phyloP scores from a whole-genome alignment of 2,888 invertebrate species.

The Teleogryllus oceanicus region DNA sequence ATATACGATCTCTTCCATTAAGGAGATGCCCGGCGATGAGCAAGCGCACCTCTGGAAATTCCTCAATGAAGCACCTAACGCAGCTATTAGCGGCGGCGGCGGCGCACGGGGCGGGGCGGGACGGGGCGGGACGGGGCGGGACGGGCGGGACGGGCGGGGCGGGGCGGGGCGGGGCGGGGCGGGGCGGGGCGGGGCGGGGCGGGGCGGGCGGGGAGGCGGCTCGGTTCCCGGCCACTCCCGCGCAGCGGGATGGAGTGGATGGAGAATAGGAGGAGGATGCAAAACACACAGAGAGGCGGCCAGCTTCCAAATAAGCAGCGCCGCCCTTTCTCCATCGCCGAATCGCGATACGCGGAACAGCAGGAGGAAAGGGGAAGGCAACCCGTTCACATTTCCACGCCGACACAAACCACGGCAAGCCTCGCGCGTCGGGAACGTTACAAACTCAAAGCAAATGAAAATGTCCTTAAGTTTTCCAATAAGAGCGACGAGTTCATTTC shows the following conservation, averaged over 20 bases:
- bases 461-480: not conserved
- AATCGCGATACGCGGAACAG: not conserved
- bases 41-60: too few species aligned
- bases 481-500: not conserved
- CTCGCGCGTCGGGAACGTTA: not conserved
- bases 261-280: not conserved
- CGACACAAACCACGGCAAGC: not conserved
- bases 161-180: too few species aligned
- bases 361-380: not conserved
- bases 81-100: too few species aligned
- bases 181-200: too few species aligned
- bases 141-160: too few species aligned
- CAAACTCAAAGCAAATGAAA: not conserved
- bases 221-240: too few species aligned
- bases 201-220: too few species aligned
- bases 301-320: not conserved
- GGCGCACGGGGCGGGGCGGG: too few species aligned
- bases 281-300: not conserved
- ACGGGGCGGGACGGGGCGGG: too few species aligned
- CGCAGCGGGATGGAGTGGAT: not conserved
- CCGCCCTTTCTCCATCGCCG: not conserved
- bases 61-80: too few species aligned
- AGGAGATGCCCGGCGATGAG: too few species aligned
- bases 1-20: too few species aligned
- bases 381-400: not conserved